Evolutionary conservation across 2,113 vertebrate genomes (phyloP), one percentile per base, ranked within the genome.

Genomic region (Ascaphus truei): DNA sequence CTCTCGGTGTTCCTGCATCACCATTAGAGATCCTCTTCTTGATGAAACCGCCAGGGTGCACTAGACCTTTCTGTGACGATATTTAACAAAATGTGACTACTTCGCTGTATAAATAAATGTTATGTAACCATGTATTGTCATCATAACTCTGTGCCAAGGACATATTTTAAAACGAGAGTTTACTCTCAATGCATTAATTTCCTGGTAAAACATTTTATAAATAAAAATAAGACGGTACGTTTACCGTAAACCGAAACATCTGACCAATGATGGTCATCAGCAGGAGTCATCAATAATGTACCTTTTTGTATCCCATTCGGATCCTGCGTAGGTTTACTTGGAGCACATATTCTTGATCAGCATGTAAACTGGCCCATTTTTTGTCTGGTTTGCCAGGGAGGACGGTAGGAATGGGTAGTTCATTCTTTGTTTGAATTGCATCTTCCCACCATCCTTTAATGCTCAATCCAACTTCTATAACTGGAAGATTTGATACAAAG

Each of bases 331-430:
- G 80, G 1, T 86, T 83, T 81, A 98, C 91, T 79, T 95, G 94
- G 71, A 99, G 93, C 64, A 99, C 94, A 68, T 99, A 98, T 84
- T 99, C 95, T 75, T 94, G 97, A 81, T 98, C 95, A n/a, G 96
- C 92, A n/a, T 95, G 93, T 62, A 99, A 82, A 1, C 66, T 77
- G 79, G 94, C 79, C 95, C 96, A 99, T 69, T 77, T 92, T 61
- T 91, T 84, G 7, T 92, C 92, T 68, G 92, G 81, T 0, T 76
- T 67, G 77, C 87, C 85, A 18, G 80, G 65, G 45, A 84, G 62
- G 67, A 71, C 43, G 61, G 72, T 59, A 53, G 90, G 86, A 22
- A 98, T 68, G 39, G 62, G 76, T 1, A 86, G 81, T 81, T 96
- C 94, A 0, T 61, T 78, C 71, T 93, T 89, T 52, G 87, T 75